A percentile compares a stretch with the other conserved stretches of the same genome.
Conservation (phyloP, 1,140 invertebrate genomes). For the Manduca sexta region DNA sequence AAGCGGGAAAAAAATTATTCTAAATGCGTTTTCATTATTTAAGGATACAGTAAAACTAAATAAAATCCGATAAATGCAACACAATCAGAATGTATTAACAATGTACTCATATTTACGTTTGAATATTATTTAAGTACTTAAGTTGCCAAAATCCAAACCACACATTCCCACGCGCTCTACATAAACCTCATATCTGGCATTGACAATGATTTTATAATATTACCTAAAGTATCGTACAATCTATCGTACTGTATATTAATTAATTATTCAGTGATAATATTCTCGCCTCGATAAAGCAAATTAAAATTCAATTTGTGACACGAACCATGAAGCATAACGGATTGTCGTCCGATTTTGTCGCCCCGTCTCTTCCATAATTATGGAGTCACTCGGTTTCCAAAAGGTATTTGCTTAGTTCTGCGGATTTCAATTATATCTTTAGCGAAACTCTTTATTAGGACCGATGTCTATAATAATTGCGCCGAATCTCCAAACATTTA, state of each 20-base stretch:
- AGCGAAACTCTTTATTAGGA: neutral
- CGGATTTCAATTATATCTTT: conserved; percentile 35
- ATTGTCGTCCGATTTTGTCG: conserved; percentile 62
- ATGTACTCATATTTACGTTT: too few species aligned
- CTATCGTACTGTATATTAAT: conserved; percentile 50
- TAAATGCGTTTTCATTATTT: too few species aligned
- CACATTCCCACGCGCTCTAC: too few species aligned
- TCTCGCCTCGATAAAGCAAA: conserved; percentile 61
- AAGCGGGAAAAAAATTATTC: too few species aligned
- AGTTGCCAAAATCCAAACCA: too few species aligned
- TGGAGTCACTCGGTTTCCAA: conserved; percentile 44
- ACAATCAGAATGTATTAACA: too few species aligned
- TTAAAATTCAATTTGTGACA: conserved; percentile 70
- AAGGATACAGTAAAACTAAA: too few species aligned
- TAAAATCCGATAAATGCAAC: too few species aligned
- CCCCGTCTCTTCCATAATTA: conserved; percentile 61
- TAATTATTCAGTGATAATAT: conserved; percentile 63
- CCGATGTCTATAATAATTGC: too few species aligned
- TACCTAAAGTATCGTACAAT: conserved; percentile 38
- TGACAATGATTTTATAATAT: conserved; percentile 12
- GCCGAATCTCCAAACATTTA: too few species aligned
- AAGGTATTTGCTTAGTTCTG: conserved; percentile 49
- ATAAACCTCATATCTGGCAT: too few species aligned
- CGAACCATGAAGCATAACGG: conserved; percentile 63
- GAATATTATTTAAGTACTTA: too few species aligned